A percentile compares a stretch with the other conserved stretches of the same genome.
Evolutionary conservation across 2,797 vertebrate genomes (phyloP).

Genomic region (Odontamblyopus lacepedii): DNA sequence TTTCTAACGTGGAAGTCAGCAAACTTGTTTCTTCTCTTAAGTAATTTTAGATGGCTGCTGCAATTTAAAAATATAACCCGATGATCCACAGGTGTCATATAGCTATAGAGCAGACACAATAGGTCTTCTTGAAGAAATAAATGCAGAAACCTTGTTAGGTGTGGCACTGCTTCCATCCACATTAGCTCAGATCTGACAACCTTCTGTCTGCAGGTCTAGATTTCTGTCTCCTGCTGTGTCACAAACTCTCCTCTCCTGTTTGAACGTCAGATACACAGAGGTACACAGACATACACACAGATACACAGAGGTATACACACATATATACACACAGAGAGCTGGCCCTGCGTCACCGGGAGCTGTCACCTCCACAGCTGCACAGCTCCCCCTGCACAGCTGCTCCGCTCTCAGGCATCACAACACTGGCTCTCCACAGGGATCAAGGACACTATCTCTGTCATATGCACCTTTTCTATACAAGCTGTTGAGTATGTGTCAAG

Average conservation of each 20-base stretch:
- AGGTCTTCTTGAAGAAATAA: not conserved
- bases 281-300: slow-evolving; percentile 30
- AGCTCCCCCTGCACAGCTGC: slow-evolving; percentile 55
- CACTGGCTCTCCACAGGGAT: slow-evolving; percentile 17
- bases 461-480: slow-evolving; percentile 12
- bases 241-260: slow-evolving; percentile 37
- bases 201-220: slow-evolving; percentile 32
- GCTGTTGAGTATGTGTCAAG: not conserved
- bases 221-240: slow-evolving; percentile 47
- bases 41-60: too few species aligned
- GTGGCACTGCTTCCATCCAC: slow-evolving; percentile 32
- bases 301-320: slow-evolving; percentile 18
- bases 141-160: slow-evolving; percentile 2
- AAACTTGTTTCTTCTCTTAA: too few species aligned
- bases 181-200: slow-evolving; percentile 42
- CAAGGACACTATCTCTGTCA: slow-evolving; percentile 1
- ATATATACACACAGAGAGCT: slow-evolving; percentile 31
- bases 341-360: slow-evolving; percentile 39
- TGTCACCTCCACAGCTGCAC: slow-evolving; percentile 56
- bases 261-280: slow-evolving; percentile 31
- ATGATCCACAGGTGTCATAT: too few species aligned
- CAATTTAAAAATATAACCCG: too few species aligned
- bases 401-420: slow-evolving; percentile 23
- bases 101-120: too few species aligned
- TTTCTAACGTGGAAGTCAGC: too few species aligned